Evolutionary conservation across 2,797 vertebrate species (phyloP).

Genomic region (Harpagifer antarcticus): DNA sequence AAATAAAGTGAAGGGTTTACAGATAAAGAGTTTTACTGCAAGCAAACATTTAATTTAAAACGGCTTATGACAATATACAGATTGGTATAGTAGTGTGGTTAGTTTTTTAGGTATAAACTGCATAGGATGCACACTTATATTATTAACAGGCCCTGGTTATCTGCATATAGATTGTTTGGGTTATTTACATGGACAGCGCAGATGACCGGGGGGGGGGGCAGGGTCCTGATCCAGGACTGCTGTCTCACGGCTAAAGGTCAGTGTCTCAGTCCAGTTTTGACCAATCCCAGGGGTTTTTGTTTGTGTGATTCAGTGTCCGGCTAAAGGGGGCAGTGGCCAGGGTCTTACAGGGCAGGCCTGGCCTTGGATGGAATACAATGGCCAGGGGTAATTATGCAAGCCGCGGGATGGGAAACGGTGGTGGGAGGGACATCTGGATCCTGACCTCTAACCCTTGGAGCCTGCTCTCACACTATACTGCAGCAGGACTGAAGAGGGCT

Average conservation of each 20-base stretch:
- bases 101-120: background rate
- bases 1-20: too few species aligned
- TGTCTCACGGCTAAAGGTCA: constrained; percentile 78
- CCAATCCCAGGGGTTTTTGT: constrained; percentile 70
- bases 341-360: constrained; percentile 64
- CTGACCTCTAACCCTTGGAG: constrained; percentile 79
- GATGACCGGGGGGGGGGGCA: constrained; percentile 50
- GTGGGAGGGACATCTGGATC: constrained; percentile 85
- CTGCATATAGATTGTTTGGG: constrained; percentile 40
- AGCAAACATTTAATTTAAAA: background rate
- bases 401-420: constrained; percentile 71
- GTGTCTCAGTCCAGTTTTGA: constrained; percentile 64
- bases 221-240: constrained; percentile 66
- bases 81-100: constrained; percentile 11
- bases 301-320: constrained; percentile 73
- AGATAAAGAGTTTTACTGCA: background rate
- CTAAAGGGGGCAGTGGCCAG: constrained; percentile 62
- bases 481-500: constrained; percentile 58
- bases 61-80: background rate
- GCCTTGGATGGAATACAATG: constrained; percentile 77
- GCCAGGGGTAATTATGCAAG: constrained; percentile 78
- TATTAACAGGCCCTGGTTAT: background rate
- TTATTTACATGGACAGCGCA: constrained; percentile 66
- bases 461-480: constrained; percentile 74
- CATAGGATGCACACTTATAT: background rate